Evolutionary conservation across 2,797 vertebrate genomes (phyloP).

Genomic region (Enoplosus armatus): DNA sequence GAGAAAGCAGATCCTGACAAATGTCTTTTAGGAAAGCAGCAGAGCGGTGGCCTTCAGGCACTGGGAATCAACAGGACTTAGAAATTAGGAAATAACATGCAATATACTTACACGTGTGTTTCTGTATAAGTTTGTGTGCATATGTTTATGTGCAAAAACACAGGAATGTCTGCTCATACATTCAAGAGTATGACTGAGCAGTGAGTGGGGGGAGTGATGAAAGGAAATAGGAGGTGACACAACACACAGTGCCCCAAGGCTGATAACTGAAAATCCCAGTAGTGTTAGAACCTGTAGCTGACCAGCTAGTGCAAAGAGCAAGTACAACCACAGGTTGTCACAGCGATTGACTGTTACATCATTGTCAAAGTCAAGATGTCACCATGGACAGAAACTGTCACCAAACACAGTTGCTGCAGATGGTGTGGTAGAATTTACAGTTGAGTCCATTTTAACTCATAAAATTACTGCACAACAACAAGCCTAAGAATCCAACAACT

Average conservation of each 20-base stretch:
- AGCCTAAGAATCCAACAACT: background rate
- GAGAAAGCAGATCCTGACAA: slow-evolving; percentile 42
- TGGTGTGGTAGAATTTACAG: background rate
- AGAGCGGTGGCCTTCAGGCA: slow-evolving; percentile 4
- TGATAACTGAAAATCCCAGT: slow-evolving; percentile 39
- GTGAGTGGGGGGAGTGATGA: slow-evolving; percentile 28
- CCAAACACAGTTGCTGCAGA: background rate
- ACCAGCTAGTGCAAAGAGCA: slow-evolving; percentile 14
- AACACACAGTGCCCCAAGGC: slow-evolving; percentile 15
- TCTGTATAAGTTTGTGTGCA: background rate
- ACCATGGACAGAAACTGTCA: slow-evolving; percentile 2
- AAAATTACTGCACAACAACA: background rate
- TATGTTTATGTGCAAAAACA: background rate
- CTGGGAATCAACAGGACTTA: slow-evolving; percentile 10
- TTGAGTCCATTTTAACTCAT: background rate
- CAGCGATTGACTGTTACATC: slow-evolving; percentile 42
- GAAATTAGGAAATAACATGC: slow-evolving; percentile 20
- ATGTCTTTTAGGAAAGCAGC: slow-evolving; percentile 18
- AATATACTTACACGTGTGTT: slow-evolving; percentile 9
- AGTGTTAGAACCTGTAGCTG: slow-evolving; percentile 17
- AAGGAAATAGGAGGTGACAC: slow-evolving; percentile 38
- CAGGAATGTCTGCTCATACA: background rate
- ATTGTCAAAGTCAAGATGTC: slow-evolving; percentile 27
- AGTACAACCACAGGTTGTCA: slow-evolving; percentile 36
- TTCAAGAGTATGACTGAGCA: slow-evolving; percentile 7